Evolutionary conservation across 2,797 vertebrate genomes (phyloP).

Genomic region (Ambastaia sidthimunki): DNA sequence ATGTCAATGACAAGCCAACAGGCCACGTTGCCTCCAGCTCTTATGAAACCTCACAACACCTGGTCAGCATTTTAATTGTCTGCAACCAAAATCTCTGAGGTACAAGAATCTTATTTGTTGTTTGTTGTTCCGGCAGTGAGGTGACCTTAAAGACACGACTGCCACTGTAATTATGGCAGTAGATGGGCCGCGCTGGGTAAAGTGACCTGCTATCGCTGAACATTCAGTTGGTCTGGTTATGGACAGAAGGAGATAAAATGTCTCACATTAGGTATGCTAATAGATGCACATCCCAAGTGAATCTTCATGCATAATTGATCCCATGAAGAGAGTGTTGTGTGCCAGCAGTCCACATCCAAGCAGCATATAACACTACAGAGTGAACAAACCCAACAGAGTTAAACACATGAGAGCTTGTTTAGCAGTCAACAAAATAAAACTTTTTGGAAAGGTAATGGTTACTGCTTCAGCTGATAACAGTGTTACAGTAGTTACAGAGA

Average conservation of each 20-base stretch:
- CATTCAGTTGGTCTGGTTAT: slow-evolving; percentile 78
- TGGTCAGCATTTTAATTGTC: slow-evolving; percentile 77
- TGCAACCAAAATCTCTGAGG: slow-evolving; percentile 65
- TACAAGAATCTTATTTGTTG: slow-evolving; percentile 64
- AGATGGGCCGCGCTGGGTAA: slow-evolving; percentile 68
- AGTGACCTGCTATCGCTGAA: slow-evolving; percentile 82
- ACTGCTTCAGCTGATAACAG: too few species aligned
- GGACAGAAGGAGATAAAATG: slow-evolving; percentile 74
- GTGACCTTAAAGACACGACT: slow-evolving; percentile 56
- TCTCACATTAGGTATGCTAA: slow-evolving; percentile 82
- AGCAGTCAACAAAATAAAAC: too few species aligned
- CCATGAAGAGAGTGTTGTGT: slow-evolving; percentile 10
- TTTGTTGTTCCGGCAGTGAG: slow-evolving; percentile 39
- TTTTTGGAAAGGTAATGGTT: too few species aligned
- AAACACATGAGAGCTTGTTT: too few species aligned
- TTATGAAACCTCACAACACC: slow-evolving; percentile 69
- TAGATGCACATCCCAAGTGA: slow-evolving; percentile 77
- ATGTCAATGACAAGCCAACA: slow-evolving; percentile 71
- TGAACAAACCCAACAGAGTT: not conserved
- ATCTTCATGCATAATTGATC: slow-evolving; percentile 82
- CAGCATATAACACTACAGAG: slow-evolving; percentile 18
- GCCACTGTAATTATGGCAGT: slow-evolving; percentile 52
- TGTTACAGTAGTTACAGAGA: too few species aligned
- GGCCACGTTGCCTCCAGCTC: slow-evolving; percentile 71
- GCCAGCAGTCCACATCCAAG: slow-evolving; percentile 22